phyloP scores from a whole-genome alignment of 1,140 invertebrate species.

The Musca vetustissima region DNA sequence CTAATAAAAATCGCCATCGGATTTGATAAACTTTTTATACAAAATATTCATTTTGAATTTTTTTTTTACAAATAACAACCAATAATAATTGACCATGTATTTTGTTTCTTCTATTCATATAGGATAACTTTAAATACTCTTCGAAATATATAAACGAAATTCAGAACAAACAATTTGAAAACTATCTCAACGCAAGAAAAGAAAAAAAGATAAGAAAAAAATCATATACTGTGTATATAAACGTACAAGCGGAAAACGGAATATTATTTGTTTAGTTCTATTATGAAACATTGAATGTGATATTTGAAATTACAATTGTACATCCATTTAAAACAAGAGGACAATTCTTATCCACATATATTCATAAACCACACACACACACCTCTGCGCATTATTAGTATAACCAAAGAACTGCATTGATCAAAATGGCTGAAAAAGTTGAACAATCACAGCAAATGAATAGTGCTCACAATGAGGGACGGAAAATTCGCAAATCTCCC shows the following conservation, averaged over 20 bases:
- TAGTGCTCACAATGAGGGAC: conserved; percentile 35
- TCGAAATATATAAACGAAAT: conserved; percentile 12
- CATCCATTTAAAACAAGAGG: conserved; percentile 2
- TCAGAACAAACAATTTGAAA: neutral
- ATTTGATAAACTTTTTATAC: too few relatives aligned
- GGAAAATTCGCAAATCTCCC: conserved; percentile 51
- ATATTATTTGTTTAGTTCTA: conserved; percentile 18
- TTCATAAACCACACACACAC: neutral
- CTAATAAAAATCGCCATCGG: too few relatives aligned
- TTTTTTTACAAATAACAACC: too few relatives aligned
- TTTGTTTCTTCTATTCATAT: neutral
- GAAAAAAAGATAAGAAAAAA: neutral
- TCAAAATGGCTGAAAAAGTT: conserved; percentile 38
- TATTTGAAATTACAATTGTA: conserved; percentile 25
- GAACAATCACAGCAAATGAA: conserved; percentile 41
- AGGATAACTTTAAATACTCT: conserved; percentile 19
- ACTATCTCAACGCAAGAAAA: neutral
- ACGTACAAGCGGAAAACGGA: neutral
- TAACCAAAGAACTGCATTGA: neutral
- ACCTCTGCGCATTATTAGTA: too few relatives aligned
- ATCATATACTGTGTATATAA: conserved; percentile 21
- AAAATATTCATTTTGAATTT: too few relatives aligned
- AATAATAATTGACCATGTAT: too few relatives aligned
- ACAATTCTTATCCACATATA: conserved; percentile 2
- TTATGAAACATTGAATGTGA: conserved; percentile 23